Conservation (phyloP, 2,888 invertebrate species). For the Flabesymbios commensalis region DNA sequence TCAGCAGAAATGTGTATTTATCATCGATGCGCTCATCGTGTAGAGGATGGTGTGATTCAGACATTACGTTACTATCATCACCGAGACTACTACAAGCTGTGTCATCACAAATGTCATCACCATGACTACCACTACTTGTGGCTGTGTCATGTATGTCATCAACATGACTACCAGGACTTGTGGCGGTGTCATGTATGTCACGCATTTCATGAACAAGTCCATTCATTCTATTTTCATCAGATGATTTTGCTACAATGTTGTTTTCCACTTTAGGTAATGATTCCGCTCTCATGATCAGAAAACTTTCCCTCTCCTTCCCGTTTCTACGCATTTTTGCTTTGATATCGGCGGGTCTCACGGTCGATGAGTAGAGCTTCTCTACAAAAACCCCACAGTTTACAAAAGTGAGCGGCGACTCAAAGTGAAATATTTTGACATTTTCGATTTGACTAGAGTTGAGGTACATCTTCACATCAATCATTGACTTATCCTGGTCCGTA, state of each 20-base stretch:
- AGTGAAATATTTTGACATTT: constrained; percentile 6
- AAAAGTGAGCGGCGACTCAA: constrained; percentile 24
- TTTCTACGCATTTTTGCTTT: neutral
- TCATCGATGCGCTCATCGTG: no score
- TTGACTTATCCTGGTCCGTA: neutral
- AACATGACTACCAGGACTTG: no score
- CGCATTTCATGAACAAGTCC: no score
- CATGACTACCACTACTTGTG: neutral
- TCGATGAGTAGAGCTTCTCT: constrained; percentile 10
- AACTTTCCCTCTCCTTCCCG: neutral
- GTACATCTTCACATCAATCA: neutral
- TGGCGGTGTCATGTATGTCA: no score
- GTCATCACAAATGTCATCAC: neutral
- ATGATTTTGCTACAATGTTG: no score
- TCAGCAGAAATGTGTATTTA: no score
- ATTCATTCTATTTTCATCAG: no score
- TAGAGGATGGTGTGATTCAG: no score
- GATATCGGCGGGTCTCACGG: neutral
- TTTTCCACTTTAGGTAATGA: no score
- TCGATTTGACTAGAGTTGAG: neutral
- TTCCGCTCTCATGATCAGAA: no score
- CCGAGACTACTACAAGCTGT: neutral
- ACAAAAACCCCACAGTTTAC: constrained; percentile 21
- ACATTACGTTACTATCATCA: no score
- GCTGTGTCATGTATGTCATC: no score